Base-by-base conservation (phyloP, 30 jellyfish, hydroid and myxozoan genomes). In the Turritopsis rubra region DNA sequence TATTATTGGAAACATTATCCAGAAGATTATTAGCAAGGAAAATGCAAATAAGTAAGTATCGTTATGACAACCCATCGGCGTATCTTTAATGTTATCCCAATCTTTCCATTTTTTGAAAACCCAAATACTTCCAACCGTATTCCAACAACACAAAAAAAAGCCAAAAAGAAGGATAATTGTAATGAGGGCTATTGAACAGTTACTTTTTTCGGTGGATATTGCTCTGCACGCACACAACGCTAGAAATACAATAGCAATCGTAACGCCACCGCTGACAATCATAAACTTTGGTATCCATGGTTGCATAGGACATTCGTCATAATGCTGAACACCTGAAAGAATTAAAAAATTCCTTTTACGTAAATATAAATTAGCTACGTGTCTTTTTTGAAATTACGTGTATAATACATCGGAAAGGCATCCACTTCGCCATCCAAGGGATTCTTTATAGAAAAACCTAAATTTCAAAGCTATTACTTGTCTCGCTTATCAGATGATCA, bases 261-360 rank as follows among this genome's bases (percentile, higher is more conserved):
- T 74, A 20, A 29, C 72, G 72, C 72, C 82, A 0, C 82, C 82
- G 24, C 82, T 29, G 18, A 74, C 82, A 52, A 74, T 29, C 82
- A 74, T 74, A 24, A 26, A 74, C 65, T 74, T 74, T 7, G 82
- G 82, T 26, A 74, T 74, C 82, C 82, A 74, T 29, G 82, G 82
- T 71, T 74, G 65, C 82, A 74, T 74, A 7, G 82, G 82, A 29
- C 82, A 74, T 16, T 74, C 82, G 41, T 74, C 82, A 26, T 24
- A 24, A 74, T 74, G 82, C 24, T 23, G 18, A 23, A 71, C 65
- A 9, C 82, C 82, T 74, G 24, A 27, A 3, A 68, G 9, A 68
- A n/a, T n/a, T n/a, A n/a, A n/a, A n/a, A n/a, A n/a, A n/a, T n/a
- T n/a, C n/a, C n/a, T n/a, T n/a, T n/a, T n/a, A n/a, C n/a, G n/a